A percentile compares a stretch with the other conserved stretches of the same genome.
Conservation (phyloP, 2,797 vertebrate genomes). For the Microtus obscurus region DNA sequence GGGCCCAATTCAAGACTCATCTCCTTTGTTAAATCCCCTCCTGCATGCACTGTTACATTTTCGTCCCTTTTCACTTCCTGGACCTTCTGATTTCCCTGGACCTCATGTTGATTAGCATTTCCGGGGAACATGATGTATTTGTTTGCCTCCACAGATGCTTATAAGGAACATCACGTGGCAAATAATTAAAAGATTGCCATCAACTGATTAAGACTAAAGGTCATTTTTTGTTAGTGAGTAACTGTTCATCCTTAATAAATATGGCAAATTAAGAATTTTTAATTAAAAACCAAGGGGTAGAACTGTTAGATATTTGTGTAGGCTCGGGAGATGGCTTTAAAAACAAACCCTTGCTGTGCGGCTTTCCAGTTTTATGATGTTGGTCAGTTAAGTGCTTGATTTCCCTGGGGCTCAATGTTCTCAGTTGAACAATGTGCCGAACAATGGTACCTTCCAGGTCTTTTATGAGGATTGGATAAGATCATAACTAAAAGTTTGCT, state of each 20-base stretch:
- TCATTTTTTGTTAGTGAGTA: conserved; percentile 32
- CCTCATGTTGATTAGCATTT: background rate
- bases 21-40: background rate
- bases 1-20: background rate
- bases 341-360: background rate
- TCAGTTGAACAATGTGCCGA: conserved; percentile 12
- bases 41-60: background rate
- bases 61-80: background rate
- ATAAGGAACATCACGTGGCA: background rate
- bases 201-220: conserved; percentile 1
- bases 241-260: conserved; percentile 2
- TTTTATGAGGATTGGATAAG: conserved; percentile 6
- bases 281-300: background rate
- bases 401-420: conserved; percentile 20
- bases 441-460: background rate
- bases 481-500: background rate
- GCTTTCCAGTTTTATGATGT: background rate
- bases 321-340: background rate
- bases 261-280: conserved; percentile 10
- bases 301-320: background rate
- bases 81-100: background rate
- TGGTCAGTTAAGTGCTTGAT: conserved; percentile 1
- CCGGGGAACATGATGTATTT: background rate
- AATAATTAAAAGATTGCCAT: background rate
- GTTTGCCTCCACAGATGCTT: background rate